Percentiles rank a stretch among this genome's conserved stretches.
phyloP scores from a whole-genome alignment of 2,888 invertebrate genomes.

The Caenorhabditis plicata region DNA sequence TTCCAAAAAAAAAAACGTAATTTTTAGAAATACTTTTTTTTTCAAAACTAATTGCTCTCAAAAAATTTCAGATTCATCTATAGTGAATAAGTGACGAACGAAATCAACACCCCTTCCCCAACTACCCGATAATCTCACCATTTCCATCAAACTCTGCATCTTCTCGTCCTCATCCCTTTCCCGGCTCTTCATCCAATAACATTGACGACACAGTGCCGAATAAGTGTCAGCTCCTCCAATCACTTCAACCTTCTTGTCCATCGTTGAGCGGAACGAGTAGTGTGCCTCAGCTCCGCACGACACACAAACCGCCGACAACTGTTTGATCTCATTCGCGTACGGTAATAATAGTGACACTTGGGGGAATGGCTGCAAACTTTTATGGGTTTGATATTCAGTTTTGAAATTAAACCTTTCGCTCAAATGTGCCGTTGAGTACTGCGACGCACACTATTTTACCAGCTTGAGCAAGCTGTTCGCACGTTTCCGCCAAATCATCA shows the following conservation, averaged over 20 bases:
- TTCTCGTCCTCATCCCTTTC: slow-evolving; percentile 28
- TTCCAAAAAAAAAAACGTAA: too few relatives aligned
- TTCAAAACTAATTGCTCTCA: too few relatives aligned
- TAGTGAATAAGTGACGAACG: too few relatives aligned
- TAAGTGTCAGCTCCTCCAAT: slow-evolving; percentile 51
- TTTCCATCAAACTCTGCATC: slow-evolving; percentile 9
- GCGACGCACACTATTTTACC: slow-evolving; percentile 73
- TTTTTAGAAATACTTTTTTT: not conserved
- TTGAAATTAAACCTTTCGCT: slow-evolving; percentile 66
- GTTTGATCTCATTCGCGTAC: slow-evolving; percentile 42
- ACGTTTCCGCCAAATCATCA: slow-evolving; percentile 48
- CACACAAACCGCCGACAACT: slow-evolving; percentile 43
- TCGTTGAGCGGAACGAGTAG: slow-evolving; percentile 44
- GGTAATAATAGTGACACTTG: slow-evolving; percentile 44
- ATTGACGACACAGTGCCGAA: slow-evolving; percentile 41
- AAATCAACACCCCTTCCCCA: too few relatives aligned
- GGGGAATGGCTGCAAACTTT: slow-evolving; percentile 39
- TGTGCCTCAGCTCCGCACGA: slow-evolving; percentile 46
- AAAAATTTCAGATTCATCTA: too few relatives aligned
- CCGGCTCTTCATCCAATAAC: slow-evolving; percentile 25
- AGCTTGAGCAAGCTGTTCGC: slow-evolving; percentile 70
- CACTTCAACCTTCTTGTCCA: slow-evolving; percentile 48
- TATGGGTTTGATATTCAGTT: not conserved
- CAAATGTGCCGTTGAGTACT: slow-evolving; percentile 72
- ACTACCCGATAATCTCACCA: not conserved